Evolutionary conservation across 2,797 vertebrate genomes (phyloP).

Genomic region (Hafferia zeledoni): DNA sequence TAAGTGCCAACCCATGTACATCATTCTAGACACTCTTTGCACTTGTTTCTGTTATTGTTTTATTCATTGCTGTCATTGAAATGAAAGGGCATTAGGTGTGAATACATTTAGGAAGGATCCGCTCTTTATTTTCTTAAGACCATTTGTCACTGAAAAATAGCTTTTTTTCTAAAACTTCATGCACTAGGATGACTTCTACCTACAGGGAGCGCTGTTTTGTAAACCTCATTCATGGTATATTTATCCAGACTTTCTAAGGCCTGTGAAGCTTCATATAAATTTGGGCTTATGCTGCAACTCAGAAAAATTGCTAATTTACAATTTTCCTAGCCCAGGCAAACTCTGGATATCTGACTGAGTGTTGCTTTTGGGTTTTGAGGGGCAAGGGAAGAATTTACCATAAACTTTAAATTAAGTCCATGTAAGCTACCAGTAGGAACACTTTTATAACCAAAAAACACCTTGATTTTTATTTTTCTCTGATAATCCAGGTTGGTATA

Average conservation of each 20-base stretch:
- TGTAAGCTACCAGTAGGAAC: neutral
- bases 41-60: slow-evolving; percentile 6
- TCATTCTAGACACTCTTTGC: neutral
- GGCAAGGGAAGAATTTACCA: neutral
- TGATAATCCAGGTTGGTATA: neutral
- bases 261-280: neutral
- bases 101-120: neutral
- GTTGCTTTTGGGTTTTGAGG: neutral
- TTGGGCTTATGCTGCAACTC: neutral
- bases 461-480: neutral
- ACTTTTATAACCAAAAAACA: neutral
- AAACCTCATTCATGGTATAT: neutral
- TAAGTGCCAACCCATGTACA: neutral
- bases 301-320: neutral
- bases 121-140: neutral
- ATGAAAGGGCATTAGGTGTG: neutral
- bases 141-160: neutral
- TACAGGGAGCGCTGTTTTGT: neutral
- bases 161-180: neutral
- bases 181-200: neutral
- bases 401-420: neutral
- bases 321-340: neutral
- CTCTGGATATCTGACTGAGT: neutral
- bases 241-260: neutral
- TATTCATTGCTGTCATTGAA: neutral